phyloP scores from a whole-genome alignment of 2,113 vertebrate genomes.

The Microtus montanus region DNA sequence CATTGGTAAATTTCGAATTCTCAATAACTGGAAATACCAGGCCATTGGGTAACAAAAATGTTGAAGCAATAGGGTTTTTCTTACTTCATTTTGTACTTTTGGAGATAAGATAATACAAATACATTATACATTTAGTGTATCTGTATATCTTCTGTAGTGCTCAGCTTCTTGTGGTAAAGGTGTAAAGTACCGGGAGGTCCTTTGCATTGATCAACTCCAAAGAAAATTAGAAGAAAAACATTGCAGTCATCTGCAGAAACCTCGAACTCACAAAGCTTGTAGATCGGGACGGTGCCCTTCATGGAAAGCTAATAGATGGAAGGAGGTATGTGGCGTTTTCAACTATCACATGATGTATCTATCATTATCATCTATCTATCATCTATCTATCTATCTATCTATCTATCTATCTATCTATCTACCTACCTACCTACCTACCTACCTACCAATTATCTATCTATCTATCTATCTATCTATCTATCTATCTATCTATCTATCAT shows the following conservation, averaged over 20 bases:
- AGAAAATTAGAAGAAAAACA: conserved; percentile 86
- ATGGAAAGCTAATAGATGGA: conserved; percentile 94
- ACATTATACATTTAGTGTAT: background rate
- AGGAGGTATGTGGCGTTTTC: conserved; percentile 86
- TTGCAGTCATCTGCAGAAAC: conserved; percentile 89
- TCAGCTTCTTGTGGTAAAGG: conserved; percentile 96
- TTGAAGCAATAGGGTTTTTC: conserved; percentile 3
- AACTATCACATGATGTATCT: background rate
- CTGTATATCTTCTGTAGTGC: conserved; percentile 86
- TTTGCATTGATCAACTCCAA: conserved; percentile 88
- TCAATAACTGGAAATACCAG: background rate
- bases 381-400: too few relatives aligned
- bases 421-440: too few relatives aligned
- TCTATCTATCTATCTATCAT: too few relatives aligned
- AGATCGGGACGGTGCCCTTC: conserved; percentile 89
- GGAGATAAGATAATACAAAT: background rate
- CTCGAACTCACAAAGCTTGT: conserved; percentile 90
- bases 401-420: too few relatives aligned
- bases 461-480: too few relatives aligned
- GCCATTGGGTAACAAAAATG: background rate
- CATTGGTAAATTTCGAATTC: background rate
- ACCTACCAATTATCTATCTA: too few relatives aligned
- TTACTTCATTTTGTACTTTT: conserved; percentile 28
- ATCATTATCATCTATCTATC: background rate
- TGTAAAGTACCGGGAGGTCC: conserved; percentile 90